These are phyloP conservation scores for Phyllotreta cruciferae DNA, from an alignment of 2,888 invertebrate species.

Conservation along the genomic window DNA sequence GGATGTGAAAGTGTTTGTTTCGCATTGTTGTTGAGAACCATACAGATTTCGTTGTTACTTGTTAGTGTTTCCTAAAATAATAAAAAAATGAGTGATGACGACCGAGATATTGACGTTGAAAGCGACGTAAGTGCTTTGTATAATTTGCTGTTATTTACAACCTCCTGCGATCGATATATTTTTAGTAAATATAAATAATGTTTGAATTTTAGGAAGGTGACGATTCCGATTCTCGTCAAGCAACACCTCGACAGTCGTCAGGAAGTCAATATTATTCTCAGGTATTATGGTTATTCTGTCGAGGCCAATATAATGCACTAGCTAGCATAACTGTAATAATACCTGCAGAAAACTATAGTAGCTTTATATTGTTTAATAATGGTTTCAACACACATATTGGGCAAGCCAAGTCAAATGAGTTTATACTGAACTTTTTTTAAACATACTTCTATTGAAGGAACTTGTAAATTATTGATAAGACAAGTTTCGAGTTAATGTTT, in stretches of 20 bases:
- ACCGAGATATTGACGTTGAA: slow-evolving; percentile 93
- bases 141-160: slow-evolving; percentile 29
- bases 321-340: neutral
- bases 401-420: too few relatives aligned
- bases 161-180: slow-evolving; percentile 31
- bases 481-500: too few relatives aligned
- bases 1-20: slow-evolving; percentile 16
- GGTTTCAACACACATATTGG: too few relatives aligned
- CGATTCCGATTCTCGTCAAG: slow-evolving; percentile 77
- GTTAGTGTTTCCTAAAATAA: slow-evolving; percentile 5
- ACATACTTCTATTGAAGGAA: too few relatives aligned
- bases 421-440: too few relatives aligned
- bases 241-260: slow-evolving; percentile 66
- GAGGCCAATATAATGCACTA: neutral
- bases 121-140: slow-evolving; percentile 79
- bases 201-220: slow-evolving; percentile 73
- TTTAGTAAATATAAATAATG: slow-evolving; percentile 32
- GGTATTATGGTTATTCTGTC: slow-evolving; percentile 60
- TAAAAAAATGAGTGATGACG: slow-evolving; percentile 86
- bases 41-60: neutral
- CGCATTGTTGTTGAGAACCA: slow-evolving; percentile 5
- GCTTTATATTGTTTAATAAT: too few relatives aligned
- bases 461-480: too few relatives aligned
- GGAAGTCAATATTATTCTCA: slow-evolving; percentile 79
- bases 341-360: too few relatives aligned